Evolutionary conservation across 2,888 invertebrate species (phyloP).

Genomic region (Drosophila eohydei): DNA sequence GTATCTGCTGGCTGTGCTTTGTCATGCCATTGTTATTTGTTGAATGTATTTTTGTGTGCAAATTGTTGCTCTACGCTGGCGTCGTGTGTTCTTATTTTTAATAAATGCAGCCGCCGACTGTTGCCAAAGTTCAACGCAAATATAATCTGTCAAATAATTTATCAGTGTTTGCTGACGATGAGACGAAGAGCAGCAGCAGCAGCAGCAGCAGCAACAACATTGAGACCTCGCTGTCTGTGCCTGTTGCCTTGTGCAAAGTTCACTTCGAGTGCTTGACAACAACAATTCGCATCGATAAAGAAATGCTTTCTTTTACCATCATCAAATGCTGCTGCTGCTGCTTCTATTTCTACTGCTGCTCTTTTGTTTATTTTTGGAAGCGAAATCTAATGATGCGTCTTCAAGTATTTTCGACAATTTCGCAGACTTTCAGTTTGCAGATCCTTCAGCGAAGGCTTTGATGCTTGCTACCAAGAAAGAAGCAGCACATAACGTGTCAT

Average conservation of each 20-base stretch:
- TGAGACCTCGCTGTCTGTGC: constrained; percentile 61
- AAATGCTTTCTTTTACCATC: constrained; percentile 53
- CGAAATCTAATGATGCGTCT: constrained; percentile 50
- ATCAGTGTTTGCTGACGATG: constrained; percentile 75
- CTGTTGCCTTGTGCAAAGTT: constrained; percentile 58
- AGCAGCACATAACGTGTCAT: background rate
- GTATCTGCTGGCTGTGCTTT: constrained; percentile 18
- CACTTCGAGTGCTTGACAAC: constrained; percentile 50
- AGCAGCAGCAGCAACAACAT: constrained; percentile 31
- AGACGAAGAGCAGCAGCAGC: constrained; percentile 40
- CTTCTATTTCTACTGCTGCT: background rate
- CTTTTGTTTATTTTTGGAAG: constrained; percentile 52
- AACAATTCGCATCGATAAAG: constrained; percentile 55
- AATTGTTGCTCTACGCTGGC: constrained; percentile 35
- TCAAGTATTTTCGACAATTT: constrained; percentile 9
- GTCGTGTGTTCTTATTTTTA: constrained; percentile 56
- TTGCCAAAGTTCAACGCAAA: constrained; percentile 78
- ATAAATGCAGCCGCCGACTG: constrained; percentile 58
- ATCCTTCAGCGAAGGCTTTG: constrained; percentile 33
- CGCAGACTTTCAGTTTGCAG: constrained; percentile 48
- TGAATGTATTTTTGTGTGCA: constrained; percentile 5
- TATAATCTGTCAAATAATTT: constrained; percentile 80
- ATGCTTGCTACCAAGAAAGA: constrained; percentile 25
- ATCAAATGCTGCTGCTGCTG: background rate
- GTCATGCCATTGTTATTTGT: constrained; percentile 5